Percentiles rank a stretch among this genome's conserved stretches.
Conservation (phyloP, 1,140 invertebrate genomes). For the Physella acuta region DNA sequence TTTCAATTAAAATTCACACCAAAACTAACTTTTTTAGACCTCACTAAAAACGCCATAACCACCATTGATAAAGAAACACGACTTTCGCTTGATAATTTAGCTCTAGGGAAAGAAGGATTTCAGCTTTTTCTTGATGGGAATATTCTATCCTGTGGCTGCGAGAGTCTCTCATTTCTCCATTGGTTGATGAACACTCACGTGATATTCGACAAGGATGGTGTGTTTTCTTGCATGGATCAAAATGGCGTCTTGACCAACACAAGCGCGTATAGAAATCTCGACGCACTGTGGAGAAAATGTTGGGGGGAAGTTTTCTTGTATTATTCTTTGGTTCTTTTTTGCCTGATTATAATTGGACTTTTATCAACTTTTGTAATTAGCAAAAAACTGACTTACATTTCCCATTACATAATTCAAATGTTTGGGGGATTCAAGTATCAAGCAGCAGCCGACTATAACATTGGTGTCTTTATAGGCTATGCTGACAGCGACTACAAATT, state of each 20-base stretch:
- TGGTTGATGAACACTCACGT: neutral
- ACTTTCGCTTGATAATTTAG: neutral
- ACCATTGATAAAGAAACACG: neutral
- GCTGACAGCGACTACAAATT: constrained; percentile 6
- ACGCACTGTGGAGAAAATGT: constrained; percentile 11
- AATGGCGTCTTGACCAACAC: neutral
- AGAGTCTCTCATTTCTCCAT: neutral
- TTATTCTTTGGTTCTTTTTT: neutral
- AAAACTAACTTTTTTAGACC: neutral
- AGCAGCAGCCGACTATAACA: neutral
- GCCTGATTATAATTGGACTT: neutral
- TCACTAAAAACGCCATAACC: constrained; percentile 1
- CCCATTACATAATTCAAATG: neutral
- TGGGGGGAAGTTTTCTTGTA: constrained; percentile 1
- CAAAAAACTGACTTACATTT: neutral
- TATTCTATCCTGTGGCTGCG: constrained; percentile 12
- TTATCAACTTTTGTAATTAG: neutral
- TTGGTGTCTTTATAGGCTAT: constrained; percentile 6
- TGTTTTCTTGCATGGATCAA: constrained; percentile 4
- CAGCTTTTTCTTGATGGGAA: neutral
- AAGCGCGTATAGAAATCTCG: neutral
- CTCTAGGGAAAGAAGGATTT: neutral
- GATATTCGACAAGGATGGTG: neutral
- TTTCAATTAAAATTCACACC: constrained; percentile 9
- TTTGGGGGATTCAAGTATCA: neutral